These are phyloP conservation scores for Chouioia cunea DNA, from an alignment of 2,888 invertebrate genomes.

Conservation along the genomic window DNA sequence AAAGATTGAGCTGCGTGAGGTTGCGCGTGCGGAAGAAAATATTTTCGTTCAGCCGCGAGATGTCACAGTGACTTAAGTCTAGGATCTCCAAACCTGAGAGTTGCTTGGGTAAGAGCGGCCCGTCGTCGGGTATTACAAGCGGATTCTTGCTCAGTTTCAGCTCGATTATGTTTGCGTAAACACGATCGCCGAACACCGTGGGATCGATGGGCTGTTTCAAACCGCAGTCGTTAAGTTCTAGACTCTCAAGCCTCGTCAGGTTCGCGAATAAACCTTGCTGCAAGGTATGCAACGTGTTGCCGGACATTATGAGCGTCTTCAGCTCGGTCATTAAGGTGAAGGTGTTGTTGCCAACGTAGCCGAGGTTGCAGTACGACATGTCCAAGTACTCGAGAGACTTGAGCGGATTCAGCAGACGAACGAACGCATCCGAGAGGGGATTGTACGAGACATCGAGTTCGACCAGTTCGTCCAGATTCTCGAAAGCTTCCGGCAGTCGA, in stretches of 20 bases:
- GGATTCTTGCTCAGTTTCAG: conserved; percentile 79
- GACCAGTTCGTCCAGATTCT: conserved; percentile 75
- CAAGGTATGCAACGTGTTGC: conserved; percentile 76
- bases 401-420: conserved; percentile 75
- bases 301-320: conserved; percentile 76
- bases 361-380: conserved; percentile 81
- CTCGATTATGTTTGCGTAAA: conserved; percentile 76
- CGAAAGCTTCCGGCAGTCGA: conserved; percentile 77
- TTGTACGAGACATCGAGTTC: conserved; percentile 80
- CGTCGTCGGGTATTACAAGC: conserved; percentile 72
- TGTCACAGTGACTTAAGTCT: conserved; percentile 77
- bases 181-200: conserved; percentile 77
- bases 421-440: conserved; percentile 78
- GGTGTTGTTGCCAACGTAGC: conserved; percentile 75
- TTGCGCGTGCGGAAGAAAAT: conserved; percentile 76
- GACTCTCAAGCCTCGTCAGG: conserved; percentile 75
- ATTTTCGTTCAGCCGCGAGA: conserved; percentile 73
- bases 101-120: conserved; percentile 76
- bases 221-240: conserved; percentile 79
- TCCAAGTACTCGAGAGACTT: conserved; percentile 78
- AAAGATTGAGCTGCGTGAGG: conserved; percentile 74
- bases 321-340: conserved; percentile 79
- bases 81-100: conserved; percentile 75
- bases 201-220: conserved; percentile 75
- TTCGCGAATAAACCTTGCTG: conserved; percentile 79